phyloP scores from a whole-genome alignment of 2,888 invertebrate species.

The Thereva nobilitata region DNA sequence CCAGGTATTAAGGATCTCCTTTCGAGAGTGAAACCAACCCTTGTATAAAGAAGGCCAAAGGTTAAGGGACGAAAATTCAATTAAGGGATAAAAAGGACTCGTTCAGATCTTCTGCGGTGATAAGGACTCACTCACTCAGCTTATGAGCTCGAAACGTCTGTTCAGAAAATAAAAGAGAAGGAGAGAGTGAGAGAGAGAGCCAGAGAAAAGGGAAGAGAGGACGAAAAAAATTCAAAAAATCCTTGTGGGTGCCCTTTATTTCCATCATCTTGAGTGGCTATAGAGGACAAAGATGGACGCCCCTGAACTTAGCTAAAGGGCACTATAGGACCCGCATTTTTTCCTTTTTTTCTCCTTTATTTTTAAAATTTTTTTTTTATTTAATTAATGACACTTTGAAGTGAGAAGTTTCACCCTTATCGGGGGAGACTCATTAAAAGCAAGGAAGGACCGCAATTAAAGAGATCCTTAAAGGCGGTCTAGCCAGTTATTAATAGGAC shows the following conservation, averaged over 20 bases:
- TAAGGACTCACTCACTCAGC: conserved; percentile 35
- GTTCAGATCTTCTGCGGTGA: conserved; percentile 37
- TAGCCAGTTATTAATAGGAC: conserved; percentile 20
- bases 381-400: conserved; percentile 31
- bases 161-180: conserved; percentile 13
- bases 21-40: conserved; percentile 12
- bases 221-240: conserved; percentile 1
- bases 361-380: conserved; percentile 9
- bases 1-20: conserved; percentile 15
- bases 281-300: conserved; percentile 15
- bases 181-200: conserved; percentile 2
- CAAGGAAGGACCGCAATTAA: conserved; percentile 25
- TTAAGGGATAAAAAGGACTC: conserved; percentile 40
- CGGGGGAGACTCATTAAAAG: not conserved
- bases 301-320: conserved; percentile 17
- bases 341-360: not conserved
- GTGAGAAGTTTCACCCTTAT: conserved; percentile 19
- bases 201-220: not conserved
- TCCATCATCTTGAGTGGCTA: conserved; percentile 16
- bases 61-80: conserved; percentile 42
- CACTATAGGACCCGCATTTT: conserved; percentile 4
- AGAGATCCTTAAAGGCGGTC: not conserved
- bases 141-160: conserved; percentile 20
- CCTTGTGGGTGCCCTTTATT: conserved; percentile 20
- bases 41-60: conserved; percentile 20